Conservation (phyloP, 1,140 invertebrate species). For the Galleria mellonella region DNA sequence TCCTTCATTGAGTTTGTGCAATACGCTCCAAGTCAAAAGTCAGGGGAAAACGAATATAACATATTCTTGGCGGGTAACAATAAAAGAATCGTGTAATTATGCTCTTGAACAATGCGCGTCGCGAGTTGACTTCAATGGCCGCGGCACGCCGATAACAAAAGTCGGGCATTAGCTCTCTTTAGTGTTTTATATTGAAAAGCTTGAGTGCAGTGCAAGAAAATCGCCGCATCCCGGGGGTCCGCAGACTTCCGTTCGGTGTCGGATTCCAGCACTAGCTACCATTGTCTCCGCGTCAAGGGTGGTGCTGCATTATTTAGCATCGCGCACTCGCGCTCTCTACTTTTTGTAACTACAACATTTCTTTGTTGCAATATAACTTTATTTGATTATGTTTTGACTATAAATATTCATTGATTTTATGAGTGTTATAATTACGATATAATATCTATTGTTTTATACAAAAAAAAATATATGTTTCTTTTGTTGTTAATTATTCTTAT, state of each 20-base stretch:
- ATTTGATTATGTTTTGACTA: no score
- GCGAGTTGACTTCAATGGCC: slow-evolving; percentile 55
- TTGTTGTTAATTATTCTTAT: no score
- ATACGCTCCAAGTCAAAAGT: slow-evolving; percentile 57
- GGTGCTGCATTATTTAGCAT: slow-evolving; percentile 12
- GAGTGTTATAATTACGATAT: no score
- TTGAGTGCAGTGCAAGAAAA: slow-evolving; percentile 53
- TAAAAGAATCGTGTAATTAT: slow-evolving; percentile 66
- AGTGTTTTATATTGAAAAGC: slow-evolving; percentile 27
- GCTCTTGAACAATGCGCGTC: slow-evolving; percentile 54
- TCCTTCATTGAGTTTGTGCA: slow-evolving; percentile 44
- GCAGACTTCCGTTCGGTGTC: slow-evolving; percentile 65
- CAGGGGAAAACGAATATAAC: slow-evolving; percentile 56
- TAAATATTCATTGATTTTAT: no score
- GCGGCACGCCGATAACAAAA: slow-evolving; percentile 30
- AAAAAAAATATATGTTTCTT: no score
- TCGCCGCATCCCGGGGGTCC: slow-evolving; percentile 53
- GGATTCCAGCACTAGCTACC: slow-evolving; percentile 17
- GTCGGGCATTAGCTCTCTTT: slow-evolving; percentile 49
- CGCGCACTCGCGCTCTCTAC: slow-evolving; percentile 1
- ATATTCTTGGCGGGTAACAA: slow-evolving; percentile 68
- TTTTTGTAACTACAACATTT: no score
- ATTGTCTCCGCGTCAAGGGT: slow-evolving; percentile 34
- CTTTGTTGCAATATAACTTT: no score
- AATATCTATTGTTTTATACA: no score